Percentiles rank a stretch among this genome's conserved stretches.
phyloP scores from a whole-genome alignment of 2,113 vertebrate genomes.

The Crypturellus undulatus region DNA sequence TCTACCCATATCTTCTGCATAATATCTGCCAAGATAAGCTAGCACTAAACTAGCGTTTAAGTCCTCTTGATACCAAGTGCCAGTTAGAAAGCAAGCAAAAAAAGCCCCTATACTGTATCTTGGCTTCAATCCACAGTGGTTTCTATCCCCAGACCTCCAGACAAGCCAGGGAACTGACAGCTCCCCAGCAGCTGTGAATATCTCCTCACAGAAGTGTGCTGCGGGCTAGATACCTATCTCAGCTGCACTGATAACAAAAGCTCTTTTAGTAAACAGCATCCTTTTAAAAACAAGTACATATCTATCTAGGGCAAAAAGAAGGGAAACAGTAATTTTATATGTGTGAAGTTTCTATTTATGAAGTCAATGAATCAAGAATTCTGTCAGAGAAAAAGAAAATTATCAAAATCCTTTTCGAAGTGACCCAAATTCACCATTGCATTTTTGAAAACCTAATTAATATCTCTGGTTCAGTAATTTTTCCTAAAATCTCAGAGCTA shows the following conservation, averaged over 20 bases:
- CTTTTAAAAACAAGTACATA: neutral
- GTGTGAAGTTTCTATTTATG: neutral
- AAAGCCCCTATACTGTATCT: neutral
- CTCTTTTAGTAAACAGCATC: neutral
- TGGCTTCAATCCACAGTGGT: constrained; percentile 14
- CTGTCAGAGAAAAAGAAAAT: neutral
- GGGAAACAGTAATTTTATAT: neutral
- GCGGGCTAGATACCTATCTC: constrained; percentile 54
- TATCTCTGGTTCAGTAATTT: neutral
- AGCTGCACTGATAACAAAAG: neutral
- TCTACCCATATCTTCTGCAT: neutral
- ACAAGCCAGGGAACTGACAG: constrained; percentile 12
- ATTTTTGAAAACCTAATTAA: neutral
- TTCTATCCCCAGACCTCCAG: constrained; percentile 41
- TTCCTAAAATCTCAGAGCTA: neutral
- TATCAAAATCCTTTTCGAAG: neutral
- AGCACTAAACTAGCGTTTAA: neutral
- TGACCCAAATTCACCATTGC: neutral
- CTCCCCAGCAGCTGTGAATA: constrained; percentile 39
- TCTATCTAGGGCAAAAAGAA: neutral
- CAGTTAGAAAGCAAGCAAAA: constrained; percentile 8
- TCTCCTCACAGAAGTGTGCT: neutral
- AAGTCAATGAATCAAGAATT: neutral
- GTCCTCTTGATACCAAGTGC: neutral
- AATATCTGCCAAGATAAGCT: neutral